These are phyloP conservation scores for Nomada lathburiana DNA, from an alignment of 2,888 invertebrate genomes.

Conservation along the genomic window DNA sequence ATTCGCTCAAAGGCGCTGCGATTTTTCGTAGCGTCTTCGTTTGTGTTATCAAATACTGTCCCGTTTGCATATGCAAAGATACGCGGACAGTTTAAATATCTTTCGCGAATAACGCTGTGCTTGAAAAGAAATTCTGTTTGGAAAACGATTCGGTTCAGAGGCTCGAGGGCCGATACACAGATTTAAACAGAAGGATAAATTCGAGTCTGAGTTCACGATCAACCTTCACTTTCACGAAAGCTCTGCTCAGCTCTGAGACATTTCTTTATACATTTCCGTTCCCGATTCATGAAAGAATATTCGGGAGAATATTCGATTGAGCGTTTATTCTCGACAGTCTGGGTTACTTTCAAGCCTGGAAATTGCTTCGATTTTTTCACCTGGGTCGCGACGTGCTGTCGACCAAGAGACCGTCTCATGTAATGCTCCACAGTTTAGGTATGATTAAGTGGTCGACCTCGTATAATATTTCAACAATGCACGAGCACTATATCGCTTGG, in stretches of 20 bases:
- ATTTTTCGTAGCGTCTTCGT: too few relatives aligned
- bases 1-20: too few relatives aligned
- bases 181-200: neutral
- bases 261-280: conserved; percentile 13
- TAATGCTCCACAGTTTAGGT: conserved; percentile 28
- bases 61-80: too few relatives aligned
- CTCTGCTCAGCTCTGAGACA: neutral
- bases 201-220: conserved; percentile 2
- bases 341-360: conserved; percentile 23
- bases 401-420: conserved; percentile 46
- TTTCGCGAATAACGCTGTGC: too few relatives aligned
- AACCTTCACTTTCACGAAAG: conserved; percentile 2
- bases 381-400: conserved; percentile 38
- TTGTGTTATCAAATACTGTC: too few relatives aligned
- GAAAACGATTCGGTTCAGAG: neutral
- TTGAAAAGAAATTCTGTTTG: neutral
- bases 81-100: too few relatives aligned
- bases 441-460: conserved; percentile 36
- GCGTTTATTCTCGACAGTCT: conserved; percentile 24
- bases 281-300: conserved; percentile 19
- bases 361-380: conserved; percentile 29
- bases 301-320: conserved; percentile 21
- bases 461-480: conserved; percentile 28
- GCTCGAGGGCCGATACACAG: too few relatives aligned
- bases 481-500: neutral